phyloP scores from a whole-genome alignment of 1,140 invertebrate species.

The Amphibalanus amphitrite region DNA sequence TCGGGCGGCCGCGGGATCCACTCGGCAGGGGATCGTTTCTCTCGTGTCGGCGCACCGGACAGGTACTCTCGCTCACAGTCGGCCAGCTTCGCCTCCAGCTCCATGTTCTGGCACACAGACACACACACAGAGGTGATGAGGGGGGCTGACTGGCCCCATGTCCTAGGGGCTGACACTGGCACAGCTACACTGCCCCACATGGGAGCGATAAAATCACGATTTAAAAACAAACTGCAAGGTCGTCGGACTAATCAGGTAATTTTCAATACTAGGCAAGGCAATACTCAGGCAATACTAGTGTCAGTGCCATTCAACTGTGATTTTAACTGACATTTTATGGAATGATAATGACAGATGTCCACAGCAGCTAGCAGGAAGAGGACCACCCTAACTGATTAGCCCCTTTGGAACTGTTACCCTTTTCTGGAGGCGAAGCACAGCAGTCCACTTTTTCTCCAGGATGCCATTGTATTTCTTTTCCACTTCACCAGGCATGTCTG shows the following conservation, averaged over 20 bases:
- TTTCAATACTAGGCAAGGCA: neutral
- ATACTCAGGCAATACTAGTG: neutral
- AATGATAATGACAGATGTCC: no score
- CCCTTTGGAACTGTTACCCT: constrained; percentile 41
- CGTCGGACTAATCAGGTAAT: no score
- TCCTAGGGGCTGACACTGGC: no score
- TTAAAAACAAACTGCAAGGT: no score
- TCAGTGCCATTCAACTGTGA: neutral
- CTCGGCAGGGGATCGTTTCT: constrained; percentile 81
- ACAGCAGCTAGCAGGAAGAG: no score
- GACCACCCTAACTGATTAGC: no score
- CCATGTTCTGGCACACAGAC: constrained; percentile 95
- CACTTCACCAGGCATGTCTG: constrained; percentile 79
- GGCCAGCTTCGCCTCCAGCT: constrained; percentile 86
- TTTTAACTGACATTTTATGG: no score
- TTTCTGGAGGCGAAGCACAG: constrained; percentile 92
- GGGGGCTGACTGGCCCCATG: no score
- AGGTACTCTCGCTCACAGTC: constrained; percentile 94
- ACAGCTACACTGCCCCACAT: neutral
- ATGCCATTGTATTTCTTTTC: constrained; percentile 90
- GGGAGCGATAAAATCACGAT: neutral
- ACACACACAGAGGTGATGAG: neutral
- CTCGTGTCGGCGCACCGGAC: constrained; percentile 82
- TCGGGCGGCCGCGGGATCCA: constrained; percentile 98
- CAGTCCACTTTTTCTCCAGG: constrained; percentile 98